Percentiles rank a stretch among this genome's conserved stretches.
Conservation (phyloP, 2,888 invertebrate genomes). For the Macaria liturata region DNA sequence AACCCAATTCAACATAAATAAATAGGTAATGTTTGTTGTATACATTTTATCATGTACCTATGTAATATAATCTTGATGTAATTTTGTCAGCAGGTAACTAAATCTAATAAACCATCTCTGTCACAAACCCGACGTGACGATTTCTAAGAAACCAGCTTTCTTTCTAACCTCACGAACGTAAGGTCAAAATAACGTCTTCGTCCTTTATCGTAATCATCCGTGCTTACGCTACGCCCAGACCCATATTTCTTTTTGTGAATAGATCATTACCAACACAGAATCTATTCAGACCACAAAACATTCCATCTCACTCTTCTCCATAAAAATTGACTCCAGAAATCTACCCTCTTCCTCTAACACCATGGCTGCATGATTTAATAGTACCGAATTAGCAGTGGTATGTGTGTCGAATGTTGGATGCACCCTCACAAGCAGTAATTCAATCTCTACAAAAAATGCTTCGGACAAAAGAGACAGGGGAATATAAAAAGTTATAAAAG, state of each 20-base stretch:
- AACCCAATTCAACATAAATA: too few species aligned
- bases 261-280: conserved; percentile 39
- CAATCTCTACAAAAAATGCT: conserved; percentile 64
- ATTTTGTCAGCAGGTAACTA: too few species aligned
- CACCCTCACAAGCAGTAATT: conserved; percentile 74
- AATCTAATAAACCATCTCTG: too few species aligned
- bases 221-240: conserved; percentile 28
- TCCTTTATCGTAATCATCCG: conserved; percentile 33
- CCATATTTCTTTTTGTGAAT: conserved; percentile 34
- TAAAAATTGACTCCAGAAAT: neutral
- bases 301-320: conserved; percentile 9
- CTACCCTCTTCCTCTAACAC: conserved; percentile 37
- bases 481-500: conserved; percentile 64
- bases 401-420: conserved; percentile 74
- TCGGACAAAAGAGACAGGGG: conserved; percentile 56
- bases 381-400: conserved; percentile 74
- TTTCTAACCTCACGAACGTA: conserved; percentile 19
- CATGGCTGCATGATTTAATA: conserved; percentile 31
- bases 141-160: conserved; percentile 14
- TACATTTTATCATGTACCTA: too few species aligned
- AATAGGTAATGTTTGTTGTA: too few species aligned
- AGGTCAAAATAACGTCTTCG: conserved; percentile 19
- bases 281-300: conserved; percentile 30
- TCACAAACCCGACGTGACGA: too few species aligned
- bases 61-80: too few species aligned